phyloP scores from a whole-genome alignment of 2,113 vertebrate species.

The Amblyornis subalaris region DNA sequence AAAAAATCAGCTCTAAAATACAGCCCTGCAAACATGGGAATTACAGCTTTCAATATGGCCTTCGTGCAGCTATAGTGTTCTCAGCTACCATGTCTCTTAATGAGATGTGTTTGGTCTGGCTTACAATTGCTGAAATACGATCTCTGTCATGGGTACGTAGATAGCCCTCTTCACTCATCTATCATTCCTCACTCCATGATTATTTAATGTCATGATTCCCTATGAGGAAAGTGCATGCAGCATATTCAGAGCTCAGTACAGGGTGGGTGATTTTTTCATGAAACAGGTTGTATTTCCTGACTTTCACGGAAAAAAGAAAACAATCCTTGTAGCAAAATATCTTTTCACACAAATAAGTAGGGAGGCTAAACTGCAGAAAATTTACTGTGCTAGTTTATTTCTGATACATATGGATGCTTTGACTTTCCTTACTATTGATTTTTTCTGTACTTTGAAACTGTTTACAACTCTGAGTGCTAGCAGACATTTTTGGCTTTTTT shows the following conservation, averaged over 20 bases:
- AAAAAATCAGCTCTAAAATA: not conserved
- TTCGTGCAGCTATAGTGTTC: not conserved
- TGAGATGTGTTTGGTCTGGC: not conserved
- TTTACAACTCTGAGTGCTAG: not conserved
- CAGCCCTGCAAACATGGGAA: accelerated
- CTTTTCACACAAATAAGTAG: not conserved
- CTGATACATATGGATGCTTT: slow-evolving; percentile 4
- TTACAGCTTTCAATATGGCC: not conserved
- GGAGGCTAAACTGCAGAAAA: not conserved
- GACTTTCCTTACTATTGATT: not conserved
- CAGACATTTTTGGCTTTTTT: not conserved
- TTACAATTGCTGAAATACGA: not conserved
- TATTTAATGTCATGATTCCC: not conserved
- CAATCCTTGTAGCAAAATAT: not conserved
- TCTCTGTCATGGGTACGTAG: not conserved
- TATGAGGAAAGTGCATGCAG: not conserved
- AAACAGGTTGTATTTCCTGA: not conserved
- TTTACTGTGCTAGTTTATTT: not conserved
- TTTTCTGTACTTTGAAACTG: not conserved
- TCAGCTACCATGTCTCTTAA: not conserved
- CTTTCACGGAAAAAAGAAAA: not conserved
- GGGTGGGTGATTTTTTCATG: not conserved
- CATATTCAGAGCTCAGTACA: not conserved
- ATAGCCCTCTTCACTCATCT: not conserved
- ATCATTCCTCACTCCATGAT: not conserved